Conservation (phyloP, 1,140 invertebrate species). For the Nilaparvata lugens region DNA sequence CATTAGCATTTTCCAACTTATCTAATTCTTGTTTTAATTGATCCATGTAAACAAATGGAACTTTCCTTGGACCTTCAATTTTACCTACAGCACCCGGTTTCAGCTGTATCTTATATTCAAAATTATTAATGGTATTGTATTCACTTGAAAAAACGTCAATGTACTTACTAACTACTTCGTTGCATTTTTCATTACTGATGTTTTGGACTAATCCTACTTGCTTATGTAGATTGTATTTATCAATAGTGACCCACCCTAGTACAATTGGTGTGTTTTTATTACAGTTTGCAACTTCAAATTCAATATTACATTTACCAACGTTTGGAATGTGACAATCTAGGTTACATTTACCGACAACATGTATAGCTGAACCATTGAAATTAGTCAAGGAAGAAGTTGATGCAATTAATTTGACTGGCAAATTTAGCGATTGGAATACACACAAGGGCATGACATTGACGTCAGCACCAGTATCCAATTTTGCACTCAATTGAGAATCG, state of each 20-base stretch:
- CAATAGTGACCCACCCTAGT: no score
- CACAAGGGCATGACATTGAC: not conserved
- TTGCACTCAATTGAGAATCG: not conserved
- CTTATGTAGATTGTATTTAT: not conserved
- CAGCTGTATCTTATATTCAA: not conserved
- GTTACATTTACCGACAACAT: no score
- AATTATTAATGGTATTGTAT: not conserved
- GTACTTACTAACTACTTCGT: not conserved
- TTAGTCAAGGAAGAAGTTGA: no score
- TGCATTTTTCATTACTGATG: not conserved
- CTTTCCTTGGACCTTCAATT: not conserved
- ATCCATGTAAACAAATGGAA: not conserved
- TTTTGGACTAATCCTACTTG: not conserved
- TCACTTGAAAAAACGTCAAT: not conserved
- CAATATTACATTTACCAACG: no score
- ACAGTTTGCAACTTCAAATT: no score
- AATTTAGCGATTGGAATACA: no score
- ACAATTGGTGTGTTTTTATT: no score
- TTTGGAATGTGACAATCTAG: no score
- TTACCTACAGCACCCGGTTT: not conserved
- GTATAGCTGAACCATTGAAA: no score
- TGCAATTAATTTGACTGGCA: no score
- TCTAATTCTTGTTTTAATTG: not conserved
- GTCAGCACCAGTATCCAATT: not conserved
- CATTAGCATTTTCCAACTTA: not conserved